phyloP scores from a whole-genome alignment of 2,113 vertebrate genomes.

The Bucco capensis region DNA sequence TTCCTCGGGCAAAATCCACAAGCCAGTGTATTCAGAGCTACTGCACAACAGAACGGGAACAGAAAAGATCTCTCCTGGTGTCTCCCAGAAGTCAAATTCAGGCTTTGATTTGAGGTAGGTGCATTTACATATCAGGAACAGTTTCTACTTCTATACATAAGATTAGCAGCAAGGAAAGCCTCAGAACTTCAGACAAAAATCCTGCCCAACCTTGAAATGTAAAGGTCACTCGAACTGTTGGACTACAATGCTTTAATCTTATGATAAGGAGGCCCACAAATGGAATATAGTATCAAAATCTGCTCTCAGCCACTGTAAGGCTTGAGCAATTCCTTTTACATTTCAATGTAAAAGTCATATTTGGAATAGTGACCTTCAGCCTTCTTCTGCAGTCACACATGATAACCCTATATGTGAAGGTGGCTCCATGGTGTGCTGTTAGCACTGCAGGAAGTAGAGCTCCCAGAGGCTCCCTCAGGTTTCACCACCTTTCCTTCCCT shows the following conservation, averaged over 20 bases:
- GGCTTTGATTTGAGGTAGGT: neutral
- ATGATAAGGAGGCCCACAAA: neutral
- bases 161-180: neutral
- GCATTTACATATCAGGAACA: neutral
- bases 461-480: neutral
- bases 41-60: neutral
- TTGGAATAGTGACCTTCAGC: neutral
- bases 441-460: neutral
- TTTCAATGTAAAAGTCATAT: neutral
- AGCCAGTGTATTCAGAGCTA: neutral
- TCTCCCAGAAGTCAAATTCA: neutral
- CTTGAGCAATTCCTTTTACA: neutral
- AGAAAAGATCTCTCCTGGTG: neutral
- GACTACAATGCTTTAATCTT: constrained; percentile 16
- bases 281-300: neutral
- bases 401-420: neutral
- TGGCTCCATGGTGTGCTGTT: neutral
- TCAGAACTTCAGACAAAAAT: neutral
- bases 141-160: neutral
- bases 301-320: neutral
- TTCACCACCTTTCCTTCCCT: neutral
- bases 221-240: neutral
- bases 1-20: neutral
- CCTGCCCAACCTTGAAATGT: neutral
- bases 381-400: neutral